These are phyloP conservation scores for Agonopterix subpropinquella DNA, from an alignment of 2,888 invertebrate species.

Conservation along the genomic window DNA sequence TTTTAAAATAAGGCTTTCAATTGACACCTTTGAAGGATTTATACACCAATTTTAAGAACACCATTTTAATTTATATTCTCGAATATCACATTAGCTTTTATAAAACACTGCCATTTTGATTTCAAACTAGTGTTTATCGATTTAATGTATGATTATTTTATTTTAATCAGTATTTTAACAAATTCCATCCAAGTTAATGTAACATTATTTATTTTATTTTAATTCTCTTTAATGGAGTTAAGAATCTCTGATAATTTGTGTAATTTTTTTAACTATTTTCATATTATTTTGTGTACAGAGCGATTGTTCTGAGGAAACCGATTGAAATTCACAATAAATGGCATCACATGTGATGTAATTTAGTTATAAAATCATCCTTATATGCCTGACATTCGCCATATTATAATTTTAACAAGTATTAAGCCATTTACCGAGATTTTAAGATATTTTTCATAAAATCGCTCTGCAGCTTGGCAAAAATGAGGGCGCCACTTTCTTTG, in stretches of 20 bases:
- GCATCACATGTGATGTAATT: too few relatives aligned
- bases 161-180: neutral
- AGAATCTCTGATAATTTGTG: neutral
- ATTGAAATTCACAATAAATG: neutral
- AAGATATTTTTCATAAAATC: too few relatives aligned
- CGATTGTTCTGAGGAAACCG: neutral
- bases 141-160: conserved; percentile 1
- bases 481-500: too few relatives aligned
- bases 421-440: too few relatives aligned
- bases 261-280: neutral
- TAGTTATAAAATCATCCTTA: too few relatives aligned
- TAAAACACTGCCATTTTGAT: neutral
- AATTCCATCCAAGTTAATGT: neutral
- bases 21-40: neutral
- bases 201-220: neutral
- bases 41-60: neutral
- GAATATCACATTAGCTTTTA: neutral
- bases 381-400: too few relatives aligned
- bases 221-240: neutral
- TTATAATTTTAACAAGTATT: too few relatives aligned
- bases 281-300: neutral
- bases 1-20: neutral
- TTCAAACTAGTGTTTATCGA: neutral
- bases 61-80: neutral
- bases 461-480: too few relatives aligned